These are phyloP conservation scores for Erpobdella octoculata DNA, from an alignment of 2,888 invertebrate genomes.

Conservation along the genomic window DNA sequence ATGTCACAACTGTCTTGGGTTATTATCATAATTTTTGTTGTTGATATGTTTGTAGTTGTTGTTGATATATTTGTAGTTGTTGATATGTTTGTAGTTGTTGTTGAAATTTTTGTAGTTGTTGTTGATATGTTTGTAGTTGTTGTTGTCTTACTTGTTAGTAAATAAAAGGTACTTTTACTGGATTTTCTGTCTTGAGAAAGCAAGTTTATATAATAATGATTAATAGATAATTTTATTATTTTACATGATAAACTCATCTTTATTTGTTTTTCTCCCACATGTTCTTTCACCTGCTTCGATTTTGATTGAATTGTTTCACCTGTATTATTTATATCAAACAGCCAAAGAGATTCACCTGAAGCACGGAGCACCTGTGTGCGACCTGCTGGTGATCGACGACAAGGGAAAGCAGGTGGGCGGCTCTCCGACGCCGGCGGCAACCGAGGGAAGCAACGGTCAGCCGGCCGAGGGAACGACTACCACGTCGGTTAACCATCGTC, in stretches of 20 bases:
- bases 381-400: constrained; percentile 77
- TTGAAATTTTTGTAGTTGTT: not conserved
- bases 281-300: too few relatives aligned
- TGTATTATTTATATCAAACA: constrained; percentile 33
- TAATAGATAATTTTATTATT: too few relatives aligned
- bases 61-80: not conserved
- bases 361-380: constrained; percentile 90
- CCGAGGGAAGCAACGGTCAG: constrained; percentile 62
- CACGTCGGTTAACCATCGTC: constrained; percentile 70
- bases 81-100: not conserved
- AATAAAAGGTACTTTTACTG: too few relatives aligned
- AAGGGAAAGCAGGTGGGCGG: constrained; percentile 53
- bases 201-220: too few relatives aligned
- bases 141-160: too few relatives aligned
- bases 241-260: too few relatives aligned
- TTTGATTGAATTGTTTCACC: too few relatives aligned
- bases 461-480: constrained; percentile 56
- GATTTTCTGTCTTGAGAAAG: too few relatives aligned
- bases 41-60: not conserved
- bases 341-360: constrained; percentile 89
- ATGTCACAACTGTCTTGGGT: constrained; percentile 52
- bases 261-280: too few relatives aligned
- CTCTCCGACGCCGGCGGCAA: too few relatives aligned
- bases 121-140: not conserved
- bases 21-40: not conserved